These are phyloP conservation scores for Xestia rhomboidea DNA, from an alignment of 2,888 invertebrate genomes.

Conservation along the genomic window DNA sequence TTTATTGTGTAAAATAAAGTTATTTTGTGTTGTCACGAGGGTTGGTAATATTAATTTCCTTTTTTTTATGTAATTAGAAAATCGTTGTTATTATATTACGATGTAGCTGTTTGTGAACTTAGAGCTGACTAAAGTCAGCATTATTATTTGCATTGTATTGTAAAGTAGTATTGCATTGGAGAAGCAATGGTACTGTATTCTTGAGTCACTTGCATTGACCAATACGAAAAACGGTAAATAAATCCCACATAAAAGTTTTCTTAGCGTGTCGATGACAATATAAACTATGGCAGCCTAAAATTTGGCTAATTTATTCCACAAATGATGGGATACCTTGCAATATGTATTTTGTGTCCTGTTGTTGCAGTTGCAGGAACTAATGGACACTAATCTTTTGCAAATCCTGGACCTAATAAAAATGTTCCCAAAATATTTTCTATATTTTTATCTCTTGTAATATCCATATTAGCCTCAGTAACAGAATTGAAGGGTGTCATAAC, in stretches of 20 bases:
- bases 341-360: neutral
- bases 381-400: neutral
- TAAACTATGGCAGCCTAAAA: neutral
- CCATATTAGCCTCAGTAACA: constrained; percentile 20
- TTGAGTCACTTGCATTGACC: neutral
- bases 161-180: neutral
- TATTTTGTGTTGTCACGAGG: neutral
- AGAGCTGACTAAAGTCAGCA: neutral
- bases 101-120: neutral
- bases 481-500: constrained; percentile 47
- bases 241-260: neutral
- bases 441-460: neutral
- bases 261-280: neutral
- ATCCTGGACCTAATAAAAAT: neutral
- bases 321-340: neutral
- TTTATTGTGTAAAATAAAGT: constrained; percentile 3
- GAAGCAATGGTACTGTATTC: neutral
- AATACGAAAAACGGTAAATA: neutral
- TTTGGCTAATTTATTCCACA: neutral
- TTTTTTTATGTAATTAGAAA: neutral
- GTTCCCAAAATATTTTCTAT: neutral
- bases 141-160: neutral
- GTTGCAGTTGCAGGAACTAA: neutral
- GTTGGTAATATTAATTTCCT: neutral
- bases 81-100: neutral